Base-by-base conservation (phyloP, 2,113 vertebrate genomes). In the Phylloscopus whistleri region DNA sequence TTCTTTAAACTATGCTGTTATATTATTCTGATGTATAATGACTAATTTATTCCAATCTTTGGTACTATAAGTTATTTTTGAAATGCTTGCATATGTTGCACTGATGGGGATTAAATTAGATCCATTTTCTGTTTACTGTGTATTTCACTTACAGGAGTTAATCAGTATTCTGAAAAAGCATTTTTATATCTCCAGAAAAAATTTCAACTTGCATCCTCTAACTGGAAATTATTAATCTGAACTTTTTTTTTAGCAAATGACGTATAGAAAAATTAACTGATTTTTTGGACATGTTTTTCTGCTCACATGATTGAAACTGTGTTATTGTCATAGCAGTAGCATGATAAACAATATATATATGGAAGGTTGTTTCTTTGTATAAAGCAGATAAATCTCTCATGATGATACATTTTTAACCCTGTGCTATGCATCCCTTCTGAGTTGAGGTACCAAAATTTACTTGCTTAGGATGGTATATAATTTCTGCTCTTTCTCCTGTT, bases 401-500 rank as follows among this genome's bases (percentile, higher is more conserved):
- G 30, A 55, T 28, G 37, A 30, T 53, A 39, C 7, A 16, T 86
- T 84, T 77, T 84, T 76, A 92, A 53, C 22, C 18, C 22, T 48
- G 1, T 67, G 11, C 75, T 91, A 39, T 30, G 56, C 4, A 35
- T 82, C 20, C 10, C 2, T 58, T 88, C 35, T 85, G 41, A 59
- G 35, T 15, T 82, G 35, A 56, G 73, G 63, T 75, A 56, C 13
- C 72, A 66, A 79, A 85, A 80, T 67, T 23, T 77, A 2, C 52
- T 89, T 93, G 43, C n/a, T 62, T 92, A 20, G 35, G 7, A 41
- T 46, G 3, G 58, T 56, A 39, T 58, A 48, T 84, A 62, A 24
- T 90, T 96, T 93, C 90, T 91, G 44, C 18, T 64, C 26, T 75
- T 66, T 87, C 67, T 95, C 55, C 16, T 63, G 3, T 96, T 85